Conservation (phyloP, 2,797 vertebrate species). For the Scolopax rusticola region DNA sequence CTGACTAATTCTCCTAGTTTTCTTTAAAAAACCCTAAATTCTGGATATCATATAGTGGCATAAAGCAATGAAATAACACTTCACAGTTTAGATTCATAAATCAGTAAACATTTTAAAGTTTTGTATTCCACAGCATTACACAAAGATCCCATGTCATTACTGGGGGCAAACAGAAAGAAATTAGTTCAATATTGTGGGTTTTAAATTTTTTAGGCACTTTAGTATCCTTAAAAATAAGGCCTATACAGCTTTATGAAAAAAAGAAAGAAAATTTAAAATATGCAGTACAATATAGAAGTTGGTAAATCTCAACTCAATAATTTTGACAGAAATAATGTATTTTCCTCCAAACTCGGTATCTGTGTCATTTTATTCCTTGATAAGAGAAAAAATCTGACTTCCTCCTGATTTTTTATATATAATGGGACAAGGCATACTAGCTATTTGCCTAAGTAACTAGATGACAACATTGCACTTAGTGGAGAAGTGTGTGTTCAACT, state of each 20-base stretch:
- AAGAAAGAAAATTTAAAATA: neutral
- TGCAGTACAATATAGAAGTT: neutral
- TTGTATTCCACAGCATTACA: neutral
- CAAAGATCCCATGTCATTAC: neutral
- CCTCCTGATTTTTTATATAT: neutral
- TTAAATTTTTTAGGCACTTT: neutral
- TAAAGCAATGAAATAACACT: neutral
- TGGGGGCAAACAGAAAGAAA: neutral
- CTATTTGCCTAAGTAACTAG: neutral
- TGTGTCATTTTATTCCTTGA: neutral
- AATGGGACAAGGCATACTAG: neutral
- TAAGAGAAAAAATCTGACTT: neutral
- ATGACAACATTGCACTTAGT: neutral
- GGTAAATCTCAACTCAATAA: neutral
- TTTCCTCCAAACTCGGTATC: neutral
- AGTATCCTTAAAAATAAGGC: neutral
- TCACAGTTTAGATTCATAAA: neutral
- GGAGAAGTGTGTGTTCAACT: neutral
- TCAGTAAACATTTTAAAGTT: neutral
- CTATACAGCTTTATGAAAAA: neutral
- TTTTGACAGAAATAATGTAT: neutral
- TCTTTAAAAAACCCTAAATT: neutral
- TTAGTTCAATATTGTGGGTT: rapidly evolving
- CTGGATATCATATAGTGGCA: neutral
- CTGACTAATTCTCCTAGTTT: neutral